Base-by-base conservation (phyloP, 64 coral and sea anemone genomes). In the Platygyra sinensis region DNA sequence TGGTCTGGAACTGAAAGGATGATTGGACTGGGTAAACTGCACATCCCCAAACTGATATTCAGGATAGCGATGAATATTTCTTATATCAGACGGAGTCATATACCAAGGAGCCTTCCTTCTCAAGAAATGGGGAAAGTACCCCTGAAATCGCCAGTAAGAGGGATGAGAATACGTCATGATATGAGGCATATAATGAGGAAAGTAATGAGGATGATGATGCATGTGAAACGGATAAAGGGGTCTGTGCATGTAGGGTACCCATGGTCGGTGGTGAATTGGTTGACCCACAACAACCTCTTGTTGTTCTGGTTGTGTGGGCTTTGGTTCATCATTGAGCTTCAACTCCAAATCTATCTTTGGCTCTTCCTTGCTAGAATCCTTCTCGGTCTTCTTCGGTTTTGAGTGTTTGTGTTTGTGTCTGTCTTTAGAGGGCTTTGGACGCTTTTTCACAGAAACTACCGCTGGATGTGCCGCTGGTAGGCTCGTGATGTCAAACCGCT, bases 401-500 rank as follows among this genome's bases (percentile, higher is more conserved):
- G 46, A 14, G 50, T 13, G 20, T 57, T 38, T 77, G 17, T 52
- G 74, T 36, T 57, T 46, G 22, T 22, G 65, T 25, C n/a, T 69
- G 22, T 27, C 49, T 55, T 55, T 57, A 18, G 11, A 79, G 50
- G 46, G 50, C 30, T 28, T 28, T 28, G 49, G n/a, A 28, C 49
- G 49, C 22, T 52, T 79, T 79, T 46, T 79, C 22, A 16, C 12
- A 12, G 39, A 18, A 19, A 24, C 10, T 77, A 20, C 38, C 14
- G n/a, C 12, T 6, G 46, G 24, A 8, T 79, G 76, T 54, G 76
- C 46, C 9, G 73, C 73, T 57, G 76, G 76, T 54, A 79, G 9
- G 27, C 76, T 51, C 15, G 76, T 79, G 51, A 79, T 79, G 51
- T 79, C 76, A 79, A 79, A 79, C 50, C 76, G 76, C 24, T 79